Base-by-base conservation (phyloP, 2,888 invertebrate species). In the Oligia latruncula region DNA sequence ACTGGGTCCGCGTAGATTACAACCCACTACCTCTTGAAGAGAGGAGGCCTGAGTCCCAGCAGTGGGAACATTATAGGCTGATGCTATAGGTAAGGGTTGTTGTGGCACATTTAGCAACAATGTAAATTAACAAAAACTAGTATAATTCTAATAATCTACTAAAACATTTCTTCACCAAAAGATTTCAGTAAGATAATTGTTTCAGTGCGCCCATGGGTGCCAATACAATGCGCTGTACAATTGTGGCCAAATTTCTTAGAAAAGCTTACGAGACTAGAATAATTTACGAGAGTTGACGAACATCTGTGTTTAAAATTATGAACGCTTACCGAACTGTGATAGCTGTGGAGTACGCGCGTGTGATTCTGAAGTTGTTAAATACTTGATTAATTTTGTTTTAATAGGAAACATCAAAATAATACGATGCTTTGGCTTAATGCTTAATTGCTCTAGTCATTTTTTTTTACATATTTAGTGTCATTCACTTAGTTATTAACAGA, bases 191-290 rank as follows among this genome's bases (percentile, higher is more conserved):
- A 43, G 62, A n/a, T 77, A 68, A 81, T 74, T 23, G 23, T 77
- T 72, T 71, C 17, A 77, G 17, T 55, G 23, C 11, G 0, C 86
- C 65, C 65, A 11, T 58, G 71, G 72, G 74, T 68, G n/a, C 23
- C n/a, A 80, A 71, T 23, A 65, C 4, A 74, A 60, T 17, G 11
- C 23, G 6, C 4, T 52, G 60, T 68, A 71, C 64, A 81, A 46
- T 74, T 77, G 74, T 43, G 65, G 52, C 52, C 23, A 58, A 76
- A 76, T 64, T 40, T 77, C 62, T 65, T 35, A 64, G 43, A 23
- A 78, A 62, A 60, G 71, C 43, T 75, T 66, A 75, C 77, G 55
- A 55, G 76, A 65, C 60, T n/a, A 5, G 76, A 82, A 86, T 85
- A 82, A 79, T 76, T 82, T 43, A 35, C 23, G 13, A 68, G 40